Percentiles rank a stretch among this genome's conserved stretches.
These are phyloP conservation scores for Amphiprion percula DNA, from an alignment of 2,113 vertebrate species.

Conservation along the genomic window DNA sequence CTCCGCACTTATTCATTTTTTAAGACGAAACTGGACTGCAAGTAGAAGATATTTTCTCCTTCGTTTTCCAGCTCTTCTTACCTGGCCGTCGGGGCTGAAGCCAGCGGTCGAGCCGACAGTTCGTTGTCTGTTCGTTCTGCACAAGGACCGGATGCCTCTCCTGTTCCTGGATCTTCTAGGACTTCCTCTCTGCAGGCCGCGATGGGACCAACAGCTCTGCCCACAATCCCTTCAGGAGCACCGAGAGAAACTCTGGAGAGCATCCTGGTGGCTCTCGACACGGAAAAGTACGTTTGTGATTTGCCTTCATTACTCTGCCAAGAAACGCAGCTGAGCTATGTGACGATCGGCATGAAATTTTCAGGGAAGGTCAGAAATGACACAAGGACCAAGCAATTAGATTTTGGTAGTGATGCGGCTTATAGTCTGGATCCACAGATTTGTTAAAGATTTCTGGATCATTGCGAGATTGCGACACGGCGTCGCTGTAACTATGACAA, in stretches of 20 bases:
- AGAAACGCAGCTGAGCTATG: no score
- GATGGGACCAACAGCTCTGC: conserved; percentile 38
- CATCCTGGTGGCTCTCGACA: conserved; percentile 93
- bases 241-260: conserved; percentile 95
- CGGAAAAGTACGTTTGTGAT: conserved; percentile 90
- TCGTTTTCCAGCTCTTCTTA: conserved; percentile 79
- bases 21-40: neutral
- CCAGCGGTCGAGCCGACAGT: conserved; percentile 85
- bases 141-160: conserved; percentile 82
- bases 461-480: no score
- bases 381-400: no score
- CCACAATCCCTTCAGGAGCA: conserved; percentile 76
- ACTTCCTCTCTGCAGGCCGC: conserved; percentile 60
- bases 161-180: conserved; percentile 83
- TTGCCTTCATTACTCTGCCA: neutral
- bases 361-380: no score
- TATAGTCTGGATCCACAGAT: no score
- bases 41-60: no score
- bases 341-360: no score
- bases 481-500: no score
- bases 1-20: neutral
- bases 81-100: conserved; percentile 78
- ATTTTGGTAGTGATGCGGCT: no score
- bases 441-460: no score
- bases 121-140: conserved; percentile 66